Percentiles rank a stretch among this genome's conserved stretches.
Conservation (phyloP, 2,113 vertebrate species). For the Macroglossus sobrinus region DNA sequence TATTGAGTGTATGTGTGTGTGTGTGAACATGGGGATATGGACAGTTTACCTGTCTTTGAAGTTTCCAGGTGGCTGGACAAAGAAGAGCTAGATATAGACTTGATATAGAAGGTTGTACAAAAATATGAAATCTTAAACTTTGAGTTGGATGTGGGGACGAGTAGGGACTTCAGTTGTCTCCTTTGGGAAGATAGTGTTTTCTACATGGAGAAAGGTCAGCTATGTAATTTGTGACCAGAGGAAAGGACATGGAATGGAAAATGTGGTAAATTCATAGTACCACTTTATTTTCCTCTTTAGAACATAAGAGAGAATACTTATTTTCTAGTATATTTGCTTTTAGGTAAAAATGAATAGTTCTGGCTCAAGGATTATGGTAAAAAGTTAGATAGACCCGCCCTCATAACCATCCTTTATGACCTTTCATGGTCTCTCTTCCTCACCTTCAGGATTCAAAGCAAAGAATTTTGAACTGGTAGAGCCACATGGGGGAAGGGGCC, state of each 20-base stretch:
- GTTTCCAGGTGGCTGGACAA: neutral
- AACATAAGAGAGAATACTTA: neutral
- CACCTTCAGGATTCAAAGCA: neutral
- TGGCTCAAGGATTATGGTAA: neutral
- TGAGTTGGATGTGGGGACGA: neutral
- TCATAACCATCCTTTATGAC: neutral
- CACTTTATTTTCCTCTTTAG: neutral
- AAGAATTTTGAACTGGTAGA: neutral
- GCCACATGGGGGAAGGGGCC: neutral
- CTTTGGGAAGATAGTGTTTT: neutral
- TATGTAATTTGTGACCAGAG: neutral
- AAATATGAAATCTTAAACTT: neutral
- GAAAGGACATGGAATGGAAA: neutral
- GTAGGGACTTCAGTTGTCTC: neutral
- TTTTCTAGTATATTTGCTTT: neutral
- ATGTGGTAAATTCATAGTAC: neutral
- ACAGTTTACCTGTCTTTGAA: neutral
- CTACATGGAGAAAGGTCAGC: neutral
- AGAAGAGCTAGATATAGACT: neutral
- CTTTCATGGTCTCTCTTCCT: neutral
- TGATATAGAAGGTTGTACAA: neutral
- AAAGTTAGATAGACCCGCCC: neutral
- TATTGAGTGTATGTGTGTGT: neutral
- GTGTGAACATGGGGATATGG: neutral
- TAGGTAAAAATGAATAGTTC: neutral